Conservation (phyloP, 2,888 invertebrate genomes). For the Lucinisca nassula region DNA sequence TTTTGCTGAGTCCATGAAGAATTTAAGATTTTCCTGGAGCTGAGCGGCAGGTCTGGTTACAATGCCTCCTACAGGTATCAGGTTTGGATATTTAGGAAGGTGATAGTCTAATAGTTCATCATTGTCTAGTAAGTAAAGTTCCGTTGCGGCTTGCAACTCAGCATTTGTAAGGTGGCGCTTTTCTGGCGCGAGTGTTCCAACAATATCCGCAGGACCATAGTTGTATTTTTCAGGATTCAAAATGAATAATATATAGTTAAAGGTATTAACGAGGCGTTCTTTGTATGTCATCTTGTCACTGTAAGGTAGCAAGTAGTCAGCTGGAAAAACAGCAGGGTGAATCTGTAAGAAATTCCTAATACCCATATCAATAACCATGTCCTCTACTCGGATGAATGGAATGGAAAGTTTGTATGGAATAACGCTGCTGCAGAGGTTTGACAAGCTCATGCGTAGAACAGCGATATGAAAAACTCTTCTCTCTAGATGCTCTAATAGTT, state of each 20-base stretch:
- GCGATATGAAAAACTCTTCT: neutral
- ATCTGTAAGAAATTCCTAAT: neutral
- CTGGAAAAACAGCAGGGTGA: neutral
- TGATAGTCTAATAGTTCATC: conserved; percentile 59
- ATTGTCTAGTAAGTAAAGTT: conserved; percentile 49
- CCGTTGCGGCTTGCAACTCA: conserved; percentile 35
- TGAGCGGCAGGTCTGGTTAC: conserved; percentile 35
- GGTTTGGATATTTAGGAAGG: conserved; percentile 50
- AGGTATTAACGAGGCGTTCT: neutral
- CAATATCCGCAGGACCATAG: neutral
- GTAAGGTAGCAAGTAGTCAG: neutral
- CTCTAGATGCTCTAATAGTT: neutral
- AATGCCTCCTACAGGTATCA: conserved; percentile 57
- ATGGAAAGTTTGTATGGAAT: neutral
- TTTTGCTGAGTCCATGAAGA: conserved; percentile 41
- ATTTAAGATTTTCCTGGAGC: conserved; percentile 32
- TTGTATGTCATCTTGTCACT: neutral
- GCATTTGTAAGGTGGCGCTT: conserved; percentile 11
- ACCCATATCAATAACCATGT: neutral
- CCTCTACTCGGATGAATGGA: neutral
- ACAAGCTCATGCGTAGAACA: neutral
- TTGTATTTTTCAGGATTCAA: neutral
- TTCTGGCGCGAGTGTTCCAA: conserved; percentile 40
- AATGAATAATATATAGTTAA: neutral
- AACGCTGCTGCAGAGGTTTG: neutral